Percentiles rank a stretch among this genome's conserved stretches.
Conservation (phyloP, 2,113 vertebrate genomes). For the Pleuronectes platessa region DNA sequence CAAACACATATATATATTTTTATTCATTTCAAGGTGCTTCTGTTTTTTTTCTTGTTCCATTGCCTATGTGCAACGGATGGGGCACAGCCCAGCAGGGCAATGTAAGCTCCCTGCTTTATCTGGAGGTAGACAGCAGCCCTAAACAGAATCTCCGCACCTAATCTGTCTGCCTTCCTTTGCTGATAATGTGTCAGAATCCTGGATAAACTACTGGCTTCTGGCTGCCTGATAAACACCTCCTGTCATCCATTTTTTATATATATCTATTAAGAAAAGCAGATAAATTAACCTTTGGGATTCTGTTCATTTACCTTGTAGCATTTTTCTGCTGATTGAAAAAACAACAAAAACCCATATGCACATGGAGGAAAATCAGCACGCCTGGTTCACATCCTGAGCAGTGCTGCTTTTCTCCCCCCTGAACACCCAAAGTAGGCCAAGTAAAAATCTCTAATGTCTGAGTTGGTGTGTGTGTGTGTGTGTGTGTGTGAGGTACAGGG, state of each 20-base stretch:
- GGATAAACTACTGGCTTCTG: constrained; percentile 2
- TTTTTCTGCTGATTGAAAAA: constrained; percentile 32
- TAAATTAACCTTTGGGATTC: constrained; percentile 17
- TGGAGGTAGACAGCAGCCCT: constrained; percentile 35
- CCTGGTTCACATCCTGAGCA: constrained; percentile 15
- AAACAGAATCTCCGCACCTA: constrained; percentile 44
- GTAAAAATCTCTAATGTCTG: constrained; percentile 45
- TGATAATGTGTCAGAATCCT: constrained; percentile 39
- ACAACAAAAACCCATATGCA: constrained; percentile 12
- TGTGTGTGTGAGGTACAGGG: background rate
- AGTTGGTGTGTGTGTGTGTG: constrained; percentile 2
- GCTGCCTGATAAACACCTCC: background rate
- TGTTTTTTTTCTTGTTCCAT: background rate
- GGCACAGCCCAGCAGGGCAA: background rate
- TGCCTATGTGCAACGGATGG: constrained; percentile 12
- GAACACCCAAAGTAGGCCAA: constrained; percentile 61
- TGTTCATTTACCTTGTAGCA: constrained; percentile 19
- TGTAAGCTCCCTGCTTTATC: constrained; percentile 47
- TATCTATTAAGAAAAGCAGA: background rate
- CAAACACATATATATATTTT: constrained; percentile 17
- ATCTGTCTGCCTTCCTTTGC: constrained; percentile 39
- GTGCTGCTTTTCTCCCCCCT: constrained; percentile 9
- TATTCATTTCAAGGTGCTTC: constrained; percentile 48
- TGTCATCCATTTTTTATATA: background rate
- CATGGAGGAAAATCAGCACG: constrained; percentile 23